These are phyloP conservation scores for Tipula lateralis DNA, from an alignment of 2,888 invertebrate species.

Conservation along the genomic window DNA sequence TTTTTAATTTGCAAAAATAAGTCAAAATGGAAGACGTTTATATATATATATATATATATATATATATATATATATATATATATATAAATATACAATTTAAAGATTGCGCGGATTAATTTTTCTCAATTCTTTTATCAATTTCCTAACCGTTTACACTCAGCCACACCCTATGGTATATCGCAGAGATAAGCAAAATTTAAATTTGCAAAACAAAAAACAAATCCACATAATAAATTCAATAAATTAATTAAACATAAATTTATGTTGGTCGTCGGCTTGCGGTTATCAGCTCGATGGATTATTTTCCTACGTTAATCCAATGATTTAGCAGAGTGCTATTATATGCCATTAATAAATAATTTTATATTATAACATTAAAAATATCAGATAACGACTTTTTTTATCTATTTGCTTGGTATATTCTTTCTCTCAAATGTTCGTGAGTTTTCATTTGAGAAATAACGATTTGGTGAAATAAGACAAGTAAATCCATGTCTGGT, in stretches of 20 bases:
- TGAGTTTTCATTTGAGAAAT: no score
- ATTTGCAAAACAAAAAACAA: background rate
- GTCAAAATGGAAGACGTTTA: background rate
- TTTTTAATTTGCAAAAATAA: background rate
- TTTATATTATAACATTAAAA: background rate
- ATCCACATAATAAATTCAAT: no score
- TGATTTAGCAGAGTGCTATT: background rate
- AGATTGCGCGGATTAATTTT: background rate
- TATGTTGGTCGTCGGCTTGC: background rate
- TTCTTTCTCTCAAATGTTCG: no score
- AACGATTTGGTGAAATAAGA: background rate
- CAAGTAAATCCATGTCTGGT: no score
- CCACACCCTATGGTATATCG: background rate
- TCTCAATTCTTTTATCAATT: background rate
- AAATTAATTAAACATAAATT: background rate
- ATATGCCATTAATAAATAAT: background rate
- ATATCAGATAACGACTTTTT: background rate
- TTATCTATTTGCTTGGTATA: background rate
- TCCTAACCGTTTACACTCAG: background rate
- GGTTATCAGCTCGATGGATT: background rate
- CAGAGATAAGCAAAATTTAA: background rate
- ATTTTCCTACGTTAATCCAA: background rate
- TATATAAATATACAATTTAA: no score
- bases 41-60: no score
- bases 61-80: no score